Base-by-base conservation (phyloP, 2,888 invertebrate species). In the Gasteruption jaculator region DNA sequence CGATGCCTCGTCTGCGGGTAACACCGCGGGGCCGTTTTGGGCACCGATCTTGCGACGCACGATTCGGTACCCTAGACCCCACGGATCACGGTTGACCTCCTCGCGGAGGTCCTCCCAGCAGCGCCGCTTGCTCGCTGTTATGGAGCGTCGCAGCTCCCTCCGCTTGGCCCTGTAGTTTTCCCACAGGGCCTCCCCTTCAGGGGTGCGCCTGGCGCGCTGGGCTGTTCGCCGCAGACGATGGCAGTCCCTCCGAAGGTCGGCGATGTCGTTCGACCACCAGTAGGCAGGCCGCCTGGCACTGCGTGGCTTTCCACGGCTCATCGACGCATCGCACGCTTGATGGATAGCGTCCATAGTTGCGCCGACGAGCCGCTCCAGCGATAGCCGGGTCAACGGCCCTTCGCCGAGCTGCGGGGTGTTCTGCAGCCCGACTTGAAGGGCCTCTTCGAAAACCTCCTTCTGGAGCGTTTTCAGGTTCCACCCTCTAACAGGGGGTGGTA, bases 251-350 rank as follows among this genome's bases (percentile, higher is more conserved):
- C 53, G 25, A 7, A 53, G 48, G 3, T 45, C 50, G 6, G 49
- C 48, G 15, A 54, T 55, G 14, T 54, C 49, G 5, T 38, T 33
- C 25, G 45, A 51, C 57, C 56, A 54, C 54, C 53, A 54, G 41
- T 53, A 50, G 3, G 43, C 50, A 16, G 49, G 41, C 15, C 32
- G 41, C 31, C 35, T 43, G 15, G 31, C n/a, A 5, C 14, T 21
- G 10, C 45, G 5, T 2, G 14, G 26, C 4, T 5, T 15, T 7
- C 10, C 42, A 8, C 38, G 25, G 0, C 49, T 43, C 50, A 55
- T 56, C 1, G 46, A 33, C 0, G 38, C 35, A 8, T 48, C 36
- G 12, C 45, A 50, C 3, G 48, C 46, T 4, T 14, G 3, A 3
- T 3, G 12, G 6, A 50, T 40, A 3, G 38, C 12, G 1, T 5